These are phyloP conservation scores for Peucedramus taeniatus DNA, from an alignment of 2,113 vertebrate genomes.

Conservation along the genomic window DNA sequence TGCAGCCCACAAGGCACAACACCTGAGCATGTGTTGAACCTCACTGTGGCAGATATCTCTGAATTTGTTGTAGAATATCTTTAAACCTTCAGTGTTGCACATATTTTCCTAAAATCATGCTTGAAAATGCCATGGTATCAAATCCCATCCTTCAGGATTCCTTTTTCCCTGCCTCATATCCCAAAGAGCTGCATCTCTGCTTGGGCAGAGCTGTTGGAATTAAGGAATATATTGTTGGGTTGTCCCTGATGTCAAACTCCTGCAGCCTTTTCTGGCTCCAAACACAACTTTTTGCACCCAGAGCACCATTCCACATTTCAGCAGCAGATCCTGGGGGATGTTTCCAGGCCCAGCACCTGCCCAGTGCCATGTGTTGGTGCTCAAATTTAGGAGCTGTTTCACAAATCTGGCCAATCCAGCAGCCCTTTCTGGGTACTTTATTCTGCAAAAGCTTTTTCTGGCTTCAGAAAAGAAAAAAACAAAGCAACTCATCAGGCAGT, in stretches of 20 bases:
- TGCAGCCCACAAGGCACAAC: background rate
- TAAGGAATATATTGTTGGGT: background rate
- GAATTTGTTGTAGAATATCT: background rate
- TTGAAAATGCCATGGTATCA: background rate
- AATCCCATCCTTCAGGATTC: background rate
- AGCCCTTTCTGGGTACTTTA: background rate
- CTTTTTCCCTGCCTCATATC: background rate
- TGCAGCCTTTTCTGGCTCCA: background rate
- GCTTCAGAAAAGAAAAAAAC: background rate
- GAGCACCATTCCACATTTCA: background rate
- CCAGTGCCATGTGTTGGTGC: background rate
- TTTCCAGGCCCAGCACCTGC: conserved; percentile 1
- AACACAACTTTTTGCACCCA: no score
- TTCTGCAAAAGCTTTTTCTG: background rate
- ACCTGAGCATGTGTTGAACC: background rate
- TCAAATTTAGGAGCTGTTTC: background rate
- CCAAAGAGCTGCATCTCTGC: accelerated
- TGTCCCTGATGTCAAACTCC: background rate
- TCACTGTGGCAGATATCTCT: background rate
- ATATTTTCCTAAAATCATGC: background rate
- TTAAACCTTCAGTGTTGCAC: background rate
- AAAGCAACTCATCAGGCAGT: background rate
- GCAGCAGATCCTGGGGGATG: background rate
- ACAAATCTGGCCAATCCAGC: background rate
- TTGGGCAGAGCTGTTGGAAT: background rate